Evolutionary conservation across 1,140 invertebrate genomes (phyloP), one percentile per base, ranked within the genome.

Genomic region (Papilio machaon): DNA sequence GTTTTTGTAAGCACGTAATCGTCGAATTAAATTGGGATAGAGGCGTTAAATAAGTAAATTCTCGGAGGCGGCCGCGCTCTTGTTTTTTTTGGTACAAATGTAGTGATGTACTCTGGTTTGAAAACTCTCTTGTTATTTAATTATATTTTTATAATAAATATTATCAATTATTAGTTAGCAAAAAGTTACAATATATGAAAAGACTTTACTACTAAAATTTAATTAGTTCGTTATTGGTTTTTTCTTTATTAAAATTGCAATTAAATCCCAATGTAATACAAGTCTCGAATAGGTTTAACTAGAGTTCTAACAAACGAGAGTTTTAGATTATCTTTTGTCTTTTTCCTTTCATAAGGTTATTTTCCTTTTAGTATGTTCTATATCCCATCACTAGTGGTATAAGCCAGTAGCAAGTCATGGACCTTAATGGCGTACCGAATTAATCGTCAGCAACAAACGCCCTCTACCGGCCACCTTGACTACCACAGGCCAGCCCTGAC

Each of bases 41-140:
- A 85, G 85, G 88, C 87, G 88, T 88, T 87, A 88, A 89, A 87
- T 87, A 83, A 89, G 84, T 84, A 80, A 84, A 88, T 85, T 86
- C 83, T 88, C 70, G 77, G 82, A 87, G 83, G 82, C 82, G 84
- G 80, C 38, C 38, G 60, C 58, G 77, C 43, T 79, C 77, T 46
- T 46, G 77, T 85, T 85, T 88, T 87, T 87, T 87, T 60, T 79
- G 60, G 75, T 76, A 52, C 74, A n/a, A n/a, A 67, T 43, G 6
- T 85, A 84, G 83, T 84, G 85, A 83, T 81, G 85, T 77, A 70
- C 52, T 70, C 47, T 58, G n/a, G 54, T 38, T 46, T 43, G 46
- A 23, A 47, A 70, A 64, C 43, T 35, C 43, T 70, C 23, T 9
- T 70, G 9, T 64, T 23, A 64, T 13, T 49, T 49, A 30, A 1